Conservation (phyloP, 2,888 invertebrate species). For the Mongoloraphidia duomilia region DNA sequence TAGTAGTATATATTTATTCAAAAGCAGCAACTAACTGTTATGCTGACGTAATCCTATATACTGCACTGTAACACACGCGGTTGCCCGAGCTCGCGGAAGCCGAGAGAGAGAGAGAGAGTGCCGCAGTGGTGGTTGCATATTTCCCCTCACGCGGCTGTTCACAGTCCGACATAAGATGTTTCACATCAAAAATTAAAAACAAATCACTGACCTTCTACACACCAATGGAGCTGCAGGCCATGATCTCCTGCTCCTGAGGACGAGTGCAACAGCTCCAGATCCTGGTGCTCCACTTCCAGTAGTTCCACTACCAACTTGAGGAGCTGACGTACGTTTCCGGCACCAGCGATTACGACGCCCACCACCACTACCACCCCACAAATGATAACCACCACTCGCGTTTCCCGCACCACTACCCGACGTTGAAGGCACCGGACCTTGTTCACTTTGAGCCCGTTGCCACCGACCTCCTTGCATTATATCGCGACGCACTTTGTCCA, state of each 20-base stretch:
- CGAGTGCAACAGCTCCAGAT: constrained; percentile 37
- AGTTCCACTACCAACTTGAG: constrained; percentile 45
- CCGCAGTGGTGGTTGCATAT: too few species aligned
- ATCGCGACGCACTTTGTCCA: constrained; percentile 4
- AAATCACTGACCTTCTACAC: constrained; percentile 42
- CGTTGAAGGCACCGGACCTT: neutral
- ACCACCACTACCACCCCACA: constrained; percentile 45
- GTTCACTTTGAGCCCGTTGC: constrained; percentile 1
- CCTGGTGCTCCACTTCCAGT: constrained; percentile 36
- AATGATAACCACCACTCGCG: constrained; percentile 31
- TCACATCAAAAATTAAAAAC: too few species aligned
- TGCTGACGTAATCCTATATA: too few species aligned
- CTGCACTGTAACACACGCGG: too few species aligned
- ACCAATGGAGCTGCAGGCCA: constrained; percentile 64
- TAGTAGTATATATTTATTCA: too few species aligned
- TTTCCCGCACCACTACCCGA: neutral
- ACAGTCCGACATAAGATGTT: too few species aligned
- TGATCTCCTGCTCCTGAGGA: constrained; percentile 52
- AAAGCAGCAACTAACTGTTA: too few species aligned
- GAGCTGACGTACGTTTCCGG: constrained; percentile 55
- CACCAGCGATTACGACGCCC: constrained; percentile 30
- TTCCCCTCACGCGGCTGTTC: too few species aligned
- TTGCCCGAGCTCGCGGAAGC: too few species aligned
- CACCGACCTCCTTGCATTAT: constrained; percentile 2
- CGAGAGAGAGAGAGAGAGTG: too few species aligned